A percentile compares a stretch with the other conserved stretches of the same genome.
Evolutionary conservation across 1,140 invertebrate species (phyloP).

Genomic region (Drosophila yakuba): DNA sequence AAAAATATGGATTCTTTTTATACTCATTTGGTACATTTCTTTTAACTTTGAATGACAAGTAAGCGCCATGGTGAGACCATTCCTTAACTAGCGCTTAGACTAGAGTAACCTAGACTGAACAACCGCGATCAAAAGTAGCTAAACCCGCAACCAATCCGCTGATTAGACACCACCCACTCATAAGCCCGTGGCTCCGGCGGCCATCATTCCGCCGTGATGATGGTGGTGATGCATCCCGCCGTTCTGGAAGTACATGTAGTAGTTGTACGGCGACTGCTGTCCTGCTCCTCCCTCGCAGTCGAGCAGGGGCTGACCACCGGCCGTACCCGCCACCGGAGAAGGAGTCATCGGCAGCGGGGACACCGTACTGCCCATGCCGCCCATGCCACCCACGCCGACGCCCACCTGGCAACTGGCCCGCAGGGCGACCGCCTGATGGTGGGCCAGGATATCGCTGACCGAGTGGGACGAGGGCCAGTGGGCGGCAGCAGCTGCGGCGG

Average conservation of each 20-base stretch:
- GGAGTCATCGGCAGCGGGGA: constrained; percentile 76
- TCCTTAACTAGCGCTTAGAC: constrained; percentile 14
- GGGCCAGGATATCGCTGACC: constrained; percentile 89
- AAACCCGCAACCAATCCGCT: constrained; percentile 36
- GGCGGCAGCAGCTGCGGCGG: constrained; percentile 68
- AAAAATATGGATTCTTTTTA: neutral
- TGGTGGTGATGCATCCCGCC: constrained; percentile 82
- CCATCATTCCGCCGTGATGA: constrained; percentile 81
- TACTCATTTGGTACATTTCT: neutral
- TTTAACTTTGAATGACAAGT: neutral
- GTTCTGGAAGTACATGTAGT: constrained; percentile 89
- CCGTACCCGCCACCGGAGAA: constrained; percentile 64
- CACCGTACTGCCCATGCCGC: constrained; percentile 62
- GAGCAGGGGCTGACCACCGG: constrained; percentile 62
- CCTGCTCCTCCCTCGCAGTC: constrained; percentile 79
- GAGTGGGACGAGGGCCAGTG: constrained; percentile 88
- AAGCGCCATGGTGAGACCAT: constrained; percentile 5
- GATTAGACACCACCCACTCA: constrained; percentile 53
- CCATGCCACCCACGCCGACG: constrained; percentile 38
- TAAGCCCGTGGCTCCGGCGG: constrained; percentile 82
- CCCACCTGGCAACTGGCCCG: constrained; percentile 77
- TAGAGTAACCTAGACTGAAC: constrained; percentile 24
- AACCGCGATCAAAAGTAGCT: constrained; percentile 20
- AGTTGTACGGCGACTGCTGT: constrained; percentile 88
- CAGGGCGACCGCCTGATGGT: constrained; percentile 80